Evolutionary conservation across 2,113 vertebrate species (phyloP).

Genomic region (Donacobius atricapilla): DNA sequence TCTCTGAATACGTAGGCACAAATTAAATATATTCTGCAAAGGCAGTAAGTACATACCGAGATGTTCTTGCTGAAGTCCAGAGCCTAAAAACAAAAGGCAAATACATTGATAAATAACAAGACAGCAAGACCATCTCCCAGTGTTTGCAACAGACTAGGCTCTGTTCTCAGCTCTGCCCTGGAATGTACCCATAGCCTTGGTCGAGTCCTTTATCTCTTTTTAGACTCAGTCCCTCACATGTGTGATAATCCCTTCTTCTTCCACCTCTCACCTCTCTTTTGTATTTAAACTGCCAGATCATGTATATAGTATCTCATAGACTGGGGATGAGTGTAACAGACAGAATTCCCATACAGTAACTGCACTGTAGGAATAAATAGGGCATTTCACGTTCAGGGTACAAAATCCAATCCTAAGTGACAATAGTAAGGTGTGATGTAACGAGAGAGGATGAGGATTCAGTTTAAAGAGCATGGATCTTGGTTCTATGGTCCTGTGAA

Average conservation of each 20-base stretch:
- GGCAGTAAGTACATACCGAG: slow-evolving; percentile 37
- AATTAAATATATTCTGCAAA: neutral
- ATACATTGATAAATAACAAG: neutral
- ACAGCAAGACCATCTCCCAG: neutral
- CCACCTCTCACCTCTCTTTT: neutral
- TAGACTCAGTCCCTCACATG: neutral
- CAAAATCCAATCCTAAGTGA: neutral
- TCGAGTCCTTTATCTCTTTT: neutral
- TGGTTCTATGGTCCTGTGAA: neutral
- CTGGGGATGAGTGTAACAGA: neutral
- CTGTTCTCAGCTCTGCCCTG: neutral
- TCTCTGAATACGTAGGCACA: neutral
- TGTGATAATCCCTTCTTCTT: neutral
- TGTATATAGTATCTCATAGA: neutral
- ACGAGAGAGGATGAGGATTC: neutral
- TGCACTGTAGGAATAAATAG: neutral
- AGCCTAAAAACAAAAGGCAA: slow-evolving; percentile 8
- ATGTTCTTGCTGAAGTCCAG: neutral
- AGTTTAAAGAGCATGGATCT: neutral
- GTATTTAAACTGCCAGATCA: neutral
- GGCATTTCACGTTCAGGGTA: neutral
- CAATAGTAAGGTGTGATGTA: neutral
- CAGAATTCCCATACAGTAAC: neutral
- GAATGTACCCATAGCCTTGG: neutral
- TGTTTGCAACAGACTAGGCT: neutral